Conservation (phyloP, 2,797 vertebrate species). For the Psittacula echo region DNA sequence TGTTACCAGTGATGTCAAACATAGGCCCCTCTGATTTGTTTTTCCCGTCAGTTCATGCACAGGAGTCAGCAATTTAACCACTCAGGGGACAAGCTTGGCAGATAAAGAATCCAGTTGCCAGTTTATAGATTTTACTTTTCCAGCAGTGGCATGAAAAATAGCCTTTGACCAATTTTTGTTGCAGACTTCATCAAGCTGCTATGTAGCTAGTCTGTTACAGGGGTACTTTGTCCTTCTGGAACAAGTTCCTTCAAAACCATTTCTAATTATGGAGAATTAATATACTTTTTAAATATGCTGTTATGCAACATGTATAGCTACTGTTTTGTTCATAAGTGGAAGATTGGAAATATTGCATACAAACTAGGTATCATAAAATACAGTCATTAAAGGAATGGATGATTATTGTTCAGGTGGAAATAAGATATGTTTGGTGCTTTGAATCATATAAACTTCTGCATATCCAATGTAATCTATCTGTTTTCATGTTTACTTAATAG, state of each 20-base stretch:
- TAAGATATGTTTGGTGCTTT: background rate
- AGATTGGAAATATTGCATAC: background rate
- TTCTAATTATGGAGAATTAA: background rate
- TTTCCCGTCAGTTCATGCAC: background rate
- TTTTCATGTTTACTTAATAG: background rate
- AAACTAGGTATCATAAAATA: background rate
- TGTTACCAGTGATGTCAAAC: slow-evolving; percentile 27
- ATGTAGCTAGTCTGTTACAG: background rate
- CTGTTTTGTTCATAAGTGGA: background rate
- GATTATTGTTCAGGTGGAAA: background rate
- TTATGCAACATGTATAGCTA: background rate
- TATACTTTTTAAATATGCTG: background rate
- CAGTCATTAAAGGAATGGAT: background rate
- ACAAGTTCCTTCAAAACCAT: background rate
- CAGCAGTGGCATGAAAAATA: background rate
- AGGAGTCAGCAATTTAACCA: slow-evolving; percentile 11
- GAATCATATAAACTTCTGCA: background rate
- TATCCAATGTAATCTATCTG: background rate
- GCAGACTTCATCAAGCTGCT: background rate
- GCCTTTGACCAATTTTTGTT: background rate
- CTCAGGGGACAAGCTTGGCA: slow-evolving; percentile 31
- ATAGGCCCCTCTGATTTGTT: background rate
- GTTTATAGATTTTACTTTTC: slow-evolving; percentile 1
- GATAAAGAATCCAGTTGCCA: slow-evolving; percentile 31
- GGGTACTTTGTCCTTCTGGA: background rate